Base-by-base conservation (phyloP, 2,113 vertebrate species). In the Canis aureus region DNA sequence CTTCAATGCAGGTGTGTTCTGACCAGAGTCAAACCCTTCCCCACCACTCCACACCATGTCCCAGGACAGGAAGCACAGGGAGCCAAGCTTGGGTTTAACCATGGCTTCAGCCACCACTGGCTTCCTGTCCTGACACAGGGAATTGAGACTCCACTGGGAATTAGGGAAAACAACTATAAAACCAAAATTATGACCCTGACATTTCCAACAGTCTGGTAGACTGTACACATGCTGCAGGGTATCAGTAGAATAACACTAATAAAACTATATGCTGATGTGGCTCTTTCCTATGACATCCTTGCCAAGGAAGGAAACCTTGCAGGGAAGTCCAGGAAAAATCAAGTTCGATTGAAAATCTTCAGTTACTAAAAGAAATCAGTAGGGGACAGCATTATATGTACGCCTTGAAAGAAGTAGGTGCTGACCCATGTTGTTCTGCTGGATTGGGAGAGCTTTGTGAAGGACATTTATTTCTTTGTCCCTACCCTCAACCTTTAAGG, bases 211-310 rank as follows among this genome's bases (percentile, higher is more conserved):
- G 49, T 27, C 74, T 84, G 11, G 2, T 71, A 92, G 60, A 82
- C 7, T 11, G 3, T 29, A 38, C n/a, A 83, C 51, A 55, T 23
- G 64, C 23, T n/a, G 5, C 51, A 57, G 8, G 11, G 35, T n/a
- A 5, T 71, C 62, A 32, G 29, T 49, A 76, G 15, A 57, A 67
- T 51, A 74, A 81, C 43, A 64, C 13, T 71, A 95, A 66, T 80
- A 95, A 85, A 84, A 88, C 10, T 11, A 64, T 53, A 80, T 20
- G 57, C 32, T 78, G 89, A 86, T 16, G 16, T 13, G 49, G 25
- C 8, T 91, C 88, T 92, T 85, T 93, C 85, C 73, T 35, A 22
- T 83, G 92, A 92, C 20, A 95, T 82, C 35, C 62, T 97, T 92
- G 49, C 35, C 93, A 94, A 79, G 35, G 23, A 93, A 92, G n/a